Evolutionary conservation across 2,113 vertebrate genomes (phyloP).

Genomic region (Oreotrochilus melanogaster): DNA sequence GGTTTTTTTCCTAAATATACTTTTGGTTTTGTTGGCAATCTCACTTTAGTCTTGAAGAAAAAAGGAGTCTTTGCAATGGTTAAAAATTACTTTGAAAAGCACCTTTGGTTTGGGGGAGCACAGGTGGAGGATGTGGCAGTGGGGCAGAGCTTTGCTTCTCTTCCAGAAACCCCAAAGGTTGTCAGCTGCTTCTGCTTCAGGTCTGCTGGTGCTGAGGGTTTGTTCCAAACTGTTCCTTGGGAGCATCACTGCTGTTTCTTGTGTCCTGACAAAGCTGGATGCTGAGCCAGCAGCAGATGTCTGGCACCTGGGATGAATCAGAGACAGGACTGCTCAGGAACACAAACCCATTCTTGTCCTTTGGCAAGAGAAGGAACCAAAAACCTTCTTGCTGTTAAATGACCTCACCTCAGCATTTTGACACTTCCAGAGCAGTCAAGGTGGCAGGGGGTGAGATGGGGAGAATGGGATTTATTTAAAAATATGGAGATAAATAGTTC

Average conservation of each 20-base stretch:
- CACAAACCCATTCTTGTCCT: constrained; percentile 15
- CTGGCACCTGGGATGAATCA: constrained; percentile 44
- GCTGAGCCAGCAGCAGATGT: constrained; percentile 59
- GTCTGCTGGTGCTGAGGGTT: not conserved
- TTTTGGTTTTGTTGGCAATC: not conserved
- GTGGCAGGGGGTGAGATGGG: constrained; percentile 27
- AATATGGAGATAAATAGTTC: constrained; percentile 40
- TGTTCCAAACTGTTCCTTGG: not conserved
- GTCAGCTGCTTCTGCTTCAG: not conserved
- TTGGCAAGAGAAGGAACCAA: constrained; percentile 24
- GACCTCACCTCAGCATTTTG: constrained; percentile 33
- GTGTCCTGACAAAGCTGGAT: not conserved
- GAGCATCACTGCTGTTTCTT: not conserved
- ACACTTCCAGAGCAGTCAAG: not conserved
- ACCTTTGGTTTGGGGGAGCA: not conserved
- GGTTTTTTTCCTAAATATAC: not conserved
- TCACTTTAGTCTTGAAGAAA: not conserved
- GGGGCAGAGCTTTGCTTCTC: not conserved
- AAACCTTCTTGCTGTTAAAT: constrained; percentile 5
- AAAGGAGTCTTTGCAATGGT: not conserved
- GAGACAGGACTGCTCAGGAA: not conserved
- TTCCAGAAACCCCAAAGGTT: not conserved
- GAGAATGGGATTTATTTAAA: constrained; percentile 35
- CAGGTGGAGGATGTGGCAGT: not conserved
- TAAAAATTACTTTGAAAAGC: not conserved